These are phyloP conservation scores for Steinernema hermaphroditum DNA, from an alignment of 2,888 invertebrate species.

Conservation along the genomic window DNA sequence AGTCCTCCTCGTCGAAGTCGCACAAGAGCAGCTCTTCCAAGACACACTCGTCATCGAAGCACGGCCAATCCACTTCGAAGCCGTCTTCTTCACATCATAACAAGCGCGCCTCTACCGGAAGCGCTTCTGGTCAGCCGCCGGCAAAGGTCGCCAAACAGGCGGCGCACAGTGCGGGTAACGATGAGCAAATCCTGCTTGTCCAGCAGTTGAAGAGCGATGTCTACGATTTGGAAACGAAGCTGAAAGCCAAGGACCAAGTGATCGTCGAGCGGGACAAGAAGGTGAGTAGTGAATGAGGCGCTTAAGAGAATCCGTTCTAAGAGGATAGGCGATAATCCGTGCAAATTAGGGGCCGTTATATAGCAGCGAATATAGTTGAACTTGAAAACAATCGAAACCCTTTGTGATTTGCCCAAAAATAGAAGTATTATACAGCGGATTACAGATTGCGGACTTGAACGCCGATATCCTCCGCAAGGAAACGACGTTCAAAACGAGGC, in stretches of 20 bases:
- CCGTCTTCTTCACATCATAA: not conserved
- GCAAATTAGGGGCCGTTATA: too few relatives aligned
- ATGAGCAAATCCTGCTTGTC: constrained; percentile 40
- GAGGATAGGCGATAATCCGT: too few relatives aligned
- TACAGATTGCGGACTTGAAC: constrained; percentile 53
- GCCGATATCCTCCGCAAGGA: constrained; percentile 49
- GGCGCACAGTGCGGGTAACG: not conserved
- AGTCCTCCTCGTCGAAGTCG: constrained; percentile 29
- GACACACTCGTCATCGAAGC: constrained; percentile 13
- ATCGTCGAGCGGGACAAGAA: constrained; percentile 53
- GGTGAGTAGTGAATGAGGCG: constrained; percentile 34
- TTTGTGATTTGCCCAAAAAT: too few relatives aligned
- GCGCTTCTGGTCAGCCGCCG: constrained; percentile 12
- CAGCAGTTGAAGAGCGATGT: constrained; percentile 54
- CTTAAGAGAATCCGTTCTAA: too few relatives aligned
- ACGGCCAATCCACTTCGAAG: constrained; percentile 5
- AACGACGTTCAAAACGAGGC: constrained; percentile 46
- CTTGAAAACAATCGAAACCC: too few relatives aligned
- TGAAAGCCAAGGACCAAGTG: constrained; percentile 42
- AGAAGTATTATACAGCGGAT: too few relatives aligned
- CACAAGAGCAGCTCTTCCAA: constrained; percentile 6
- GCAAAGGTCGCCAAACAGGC: not conserved
- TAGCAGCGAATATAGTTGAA: too few relatives aligned
- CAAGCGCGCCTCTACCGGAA: not conserved
- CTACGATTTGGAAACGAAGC: constrained; percentile 40